Evolutionary conservation across 2,888 invertebrate species (phyloP).

Genomic region (Mythimna lalbum): DNA sequence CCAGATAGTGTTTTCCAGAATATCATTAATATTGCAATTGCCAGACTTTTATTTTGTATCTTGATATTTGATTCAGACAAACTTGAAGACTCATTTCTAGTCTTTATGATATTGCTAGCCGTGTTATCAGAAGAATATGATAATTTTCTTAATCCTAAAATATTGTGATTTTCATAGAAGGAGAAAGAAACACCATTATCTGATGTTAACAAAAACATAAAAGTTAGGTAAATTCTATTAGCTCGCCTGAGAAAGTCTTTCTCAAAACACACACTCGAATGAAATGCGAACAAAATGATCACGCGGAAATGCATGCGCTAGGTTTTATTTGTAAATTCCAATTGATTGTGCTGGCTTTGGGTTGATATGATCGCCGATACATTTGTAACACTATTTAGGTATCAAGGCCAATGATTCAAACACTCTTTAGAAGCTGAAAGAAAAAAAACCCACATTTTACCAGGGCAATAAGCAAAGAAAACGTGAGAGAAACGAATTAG

Average conservation of each 20-base stretch:
- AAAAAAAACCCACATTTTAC: too few species aligned
- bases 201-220: background rate
- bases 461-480: too few species aligned
- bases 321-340: conserved; percentile 43
- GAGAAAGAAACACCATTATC: too few species aligned
- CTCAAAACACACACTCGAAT: background rate
- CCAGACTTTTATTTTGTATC: background rate
- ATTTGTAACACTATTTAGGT: conserved; percentile 26
- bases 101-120: background rate
- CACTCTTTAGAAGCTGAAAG: too few species aligned
- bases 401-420: background rate
- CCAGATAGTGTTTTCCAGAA: too few species aligned
- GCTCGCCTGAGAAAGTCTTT: background rate
- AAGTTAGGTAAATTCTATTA: background rate
- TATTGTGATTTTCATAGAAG: background rate
- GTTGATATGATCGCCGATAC: conserved; percentile 8
- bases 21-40: background rate
- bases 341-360: conserved; percentile 31
- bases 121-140: background rate
- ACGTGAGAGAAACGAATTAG: too few species aligned
- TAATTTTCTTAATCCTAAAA: background rate
- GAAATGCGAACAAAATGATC: conserved; percentile 8
- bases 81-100: background rate
- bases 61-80: background rate
- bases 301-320: conserved; percentile 8